These are phyloP conservation scores for Calameuta pallipes DNA, from an alignment of 2,888 invertebrate species.

Conservation along the genomic window DNA sequence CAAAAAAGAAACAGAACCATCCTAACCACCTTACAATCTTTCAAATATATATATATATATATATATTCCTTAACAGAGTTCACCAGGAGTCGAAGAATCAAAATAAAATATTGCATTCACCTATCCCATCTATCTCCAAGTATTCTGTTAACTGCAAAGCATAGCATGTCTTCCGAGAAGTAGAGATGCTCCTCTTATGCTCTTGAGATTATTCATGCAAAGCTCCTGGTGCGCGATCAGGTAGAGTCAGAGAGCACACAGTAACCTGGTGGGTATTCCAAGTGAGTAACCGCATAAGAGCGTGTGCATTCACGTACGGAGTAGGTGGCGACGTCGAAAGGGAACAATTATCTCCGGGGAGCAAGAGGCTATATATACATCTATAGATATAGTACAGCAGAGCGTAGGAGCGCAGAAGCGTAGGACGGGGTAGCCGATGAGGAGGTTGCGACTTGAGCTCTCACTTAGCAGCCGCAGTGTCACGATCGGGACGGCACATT, in stretches of 20 bases:
- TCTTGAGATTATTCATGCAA: slow-evolving; percentile 44
- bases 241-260: not conserved
- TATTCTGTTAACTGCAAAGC: not conserved
- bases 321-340: slow-evolving; percentile 3
- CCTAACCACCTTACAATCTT: not conserved
- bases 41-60: not conserved
- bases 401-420: not conserved
- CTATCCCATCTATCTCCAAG: not conserved
- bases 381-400: slow-evolving; percentile 7
- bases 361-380: not conserved
- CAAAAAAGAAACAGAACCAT: not conserved
- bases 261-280: not conserved
- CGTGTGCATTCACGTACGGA: not conserved
- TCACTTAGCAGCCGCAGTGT: slow-evolving; percentile 63
- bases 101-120: not conserved
- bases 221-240: slow-evolving; percentile 24
- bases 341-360: slow-evolving; percentile 4
- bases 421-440: slow-evolving; percentile 20
- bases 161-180: not conserved
- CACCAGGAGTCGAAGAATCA: slow-evolving; percentile 24
- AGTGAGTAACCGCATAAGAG: not conserved
- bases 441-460: slow-evolving; percentile 62
- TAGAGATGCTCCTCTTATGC: not conserved
- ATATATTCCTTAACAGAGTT: slow-evolving; percentile 2
- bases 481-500: slow-evolving; percentile 64